These are phyloP conservation scores for Thymelicus sylvestris DNA, from an alignment of 2,888 invertebrate species.

Conservation along the genomic window DNA sequence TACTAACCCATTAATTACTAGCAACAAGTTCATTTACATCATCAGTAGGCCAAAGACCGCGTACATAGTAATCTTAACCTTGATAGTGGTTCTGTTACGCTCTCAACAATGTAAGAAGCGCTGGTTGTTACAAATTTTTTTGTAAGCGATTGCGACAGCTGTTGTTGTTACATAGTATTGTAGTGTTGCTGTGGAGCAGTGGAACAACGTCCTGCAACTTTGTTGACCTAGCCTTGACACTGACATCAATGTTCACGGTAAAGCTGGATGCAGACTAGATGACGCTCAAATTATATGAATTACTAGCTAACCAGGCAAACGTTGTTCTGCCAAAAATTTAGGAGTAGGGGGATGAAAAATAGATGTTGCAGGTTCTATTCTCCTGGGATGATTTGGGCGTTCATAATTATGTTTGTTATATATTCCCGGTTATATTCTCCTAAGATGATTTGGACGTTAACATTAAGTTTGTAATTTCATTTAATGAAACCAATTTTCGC, in stretches of 20 bases:
- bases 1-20: too few relatives aligned
- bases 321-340: too few relatives aligned
- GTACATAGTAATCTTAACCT: constrained; percentile 42
- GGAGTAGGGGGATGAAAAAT: too few relatives aligned
- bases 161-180: neutral
- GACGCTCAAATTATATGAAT: too few relatives aligned
- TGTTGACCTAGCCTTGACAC: neutral
- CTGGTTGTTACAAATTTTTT: constrained; percentile 4
- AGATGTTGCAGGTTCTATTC: too few relatives aligned
- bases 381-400: too few relatives aligned
- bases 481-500: too few relatives aligned
- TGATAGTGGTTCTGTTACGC: constrained; percentile 44
- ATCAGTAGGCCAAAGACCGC: constrained; percentile 28
- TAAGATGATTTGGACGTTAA: too few relatives aligned
- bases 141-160: neutral
- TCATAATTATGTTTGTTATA: too few relatives aligned
- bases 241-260: neutral
- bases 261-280: neutral
- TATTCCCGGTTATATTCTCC: too few relatives aligned
- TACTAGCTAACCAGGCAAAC: too few relatives aligned
- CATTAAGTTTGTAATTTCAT: too few relatives aligned
- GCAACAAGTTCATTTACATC: neutral
- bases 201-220: constrained; percentile 8
- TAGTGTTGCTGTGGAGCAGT: neutral
- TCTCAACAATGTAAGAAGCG: constrained; percentile 11